Conservation (phyloP, 2,113 vertebrate species). For the Pyxicephalus adspersus region DNA sequence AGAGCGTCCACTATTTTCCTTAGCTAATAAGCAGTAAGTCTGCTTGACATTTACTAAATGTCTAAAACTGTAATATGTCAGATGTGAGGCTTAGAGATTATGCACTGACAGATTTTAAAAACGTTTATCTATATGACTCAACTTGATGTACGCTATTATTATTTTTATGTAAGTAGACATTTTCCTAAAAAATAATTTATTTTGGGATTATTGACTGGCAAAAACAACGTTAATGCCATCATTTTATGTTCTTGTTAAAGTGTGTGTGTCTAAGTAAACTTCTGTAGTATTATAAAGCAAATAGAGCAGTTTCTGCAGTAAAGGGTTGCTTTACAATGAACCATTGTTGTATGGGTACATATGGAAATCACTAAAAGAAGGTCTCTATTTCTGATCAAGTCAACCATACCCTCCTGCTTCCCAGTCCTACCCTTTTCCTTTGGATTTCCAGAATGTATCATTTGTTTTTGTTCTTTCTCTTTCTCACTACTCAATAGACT, state of each 20-base stretch:
- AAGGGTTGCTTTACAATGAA: too few relatives aligned
- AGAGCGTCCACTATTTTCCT: conserved; percentile 21
- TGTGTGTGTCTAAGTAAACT: not conserved
- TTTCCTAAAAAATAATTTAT: conserved; percentile 18
- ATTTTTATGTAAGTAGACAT: not conserved
- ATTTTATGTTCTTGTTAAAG: not conserved
- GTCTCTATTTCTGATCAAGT: too few relatives aligned
- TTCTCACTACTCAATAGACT: too few relatives aligned
- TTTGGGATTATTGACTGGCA: not conserved
- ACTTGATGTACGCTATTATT: conserved; percentile 2
- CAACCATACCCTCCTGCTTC: too few relatives aligned
- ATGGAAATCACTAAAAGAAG: too few relatives aligned
- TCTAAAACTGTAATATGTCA: conserved; percentile 18
- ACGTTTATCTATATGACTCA: conserved; percentile 15
- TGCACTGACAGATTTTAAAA: not conserved
- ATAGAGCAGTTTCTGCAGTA: too few relatives aligned
- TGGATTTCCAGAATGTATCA: too few relatives aligned
- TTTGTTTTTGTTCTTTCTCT: too few relatives aligned
- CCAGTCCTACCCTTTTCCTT: too few relatives aligned
- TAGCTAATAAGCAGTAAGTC: conserved; percentile 19
- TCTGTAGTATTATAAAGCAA: not conserved
- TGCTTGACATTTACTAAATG: conserved; percentile 40
- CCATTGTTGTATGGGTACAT: too few relatives aligned
- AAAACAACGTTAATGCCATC: not conserved
- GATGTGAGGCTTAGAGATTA: conserved; percentile 30